phyloP scores from a whole-genome alignment of 2,888 invertebrate species.

The Macaria notata region DNA sequence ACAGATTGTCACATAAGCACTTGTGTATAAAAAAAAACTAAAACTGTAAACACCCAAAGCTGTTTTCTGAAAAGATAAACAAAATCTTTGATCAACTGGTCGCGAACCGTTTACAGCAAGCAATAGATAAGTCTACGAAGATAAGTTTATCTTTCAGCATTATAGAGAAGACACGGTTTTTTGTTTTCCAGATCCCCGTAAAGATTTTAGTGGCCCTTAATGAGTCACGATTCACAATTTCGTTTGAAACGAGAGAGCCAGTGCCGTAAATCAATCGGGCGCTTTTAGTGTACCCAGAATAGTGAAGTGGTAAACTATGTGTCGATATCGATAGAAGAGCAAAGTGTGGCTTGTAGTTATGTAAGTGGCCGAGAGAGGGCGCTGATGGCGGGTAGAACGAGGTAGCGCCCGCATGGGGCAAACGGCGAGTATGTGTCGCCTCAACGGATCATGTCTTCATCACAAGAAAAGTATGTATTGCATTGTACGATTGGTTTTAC shows the following conservation, averaged over 20 bases:
- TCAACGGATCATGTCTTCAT: slow-evolving; percentile 88
- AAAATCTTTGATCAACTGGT: too few species aligned
- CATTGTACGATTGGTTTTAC: not conserved
- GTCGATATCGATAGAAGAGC: slow-evolving; percentile 19
- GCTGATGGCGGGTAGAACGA: slow-evolving; percentile 65
- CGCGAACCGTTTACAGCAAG: too few species aligned
- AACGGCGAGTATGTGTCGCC: slow-evolving; percentile 91
- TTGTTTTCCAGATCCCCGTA: not conserved
- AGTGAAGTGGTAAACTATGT: slow-evolving; percentile 55
- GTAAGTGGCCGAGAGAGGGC: slow-evolving; percentile 54
- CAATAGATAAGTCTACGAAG: too few species aligned
- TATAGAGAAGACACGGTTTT: too few species aligned
- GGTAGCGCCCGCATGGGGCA: slow-evolving; percentile 88
- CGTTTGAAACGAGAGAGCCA: slow-evolving; percentile 32
- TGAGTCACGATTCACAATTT: slow-evolving; percentile 13
- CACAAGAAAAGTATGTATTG: slow-evolving; percentile 88
- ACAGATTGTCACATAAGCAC: too few species aligned
- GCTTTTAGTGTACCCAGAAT: slow-evolving; percentile 21
- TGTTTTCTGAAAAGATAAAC: too few species aligned
- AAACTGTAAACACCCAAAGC: too few species aligned
- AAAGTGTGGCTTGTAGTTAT: slow-evolving; percentile 38
- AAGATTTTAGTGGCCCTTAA: slow-evolving; percentile 14
- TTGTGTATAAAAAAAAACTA: too few species aligned
- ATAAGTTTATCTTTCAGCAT: too few species aligned
- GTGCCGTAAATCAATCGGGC: slow-evolving; percentile 48